phyloP scores from a whole-genome alignment of 2,113 vertebrate species.

The Mustelus asterias region DNA sequence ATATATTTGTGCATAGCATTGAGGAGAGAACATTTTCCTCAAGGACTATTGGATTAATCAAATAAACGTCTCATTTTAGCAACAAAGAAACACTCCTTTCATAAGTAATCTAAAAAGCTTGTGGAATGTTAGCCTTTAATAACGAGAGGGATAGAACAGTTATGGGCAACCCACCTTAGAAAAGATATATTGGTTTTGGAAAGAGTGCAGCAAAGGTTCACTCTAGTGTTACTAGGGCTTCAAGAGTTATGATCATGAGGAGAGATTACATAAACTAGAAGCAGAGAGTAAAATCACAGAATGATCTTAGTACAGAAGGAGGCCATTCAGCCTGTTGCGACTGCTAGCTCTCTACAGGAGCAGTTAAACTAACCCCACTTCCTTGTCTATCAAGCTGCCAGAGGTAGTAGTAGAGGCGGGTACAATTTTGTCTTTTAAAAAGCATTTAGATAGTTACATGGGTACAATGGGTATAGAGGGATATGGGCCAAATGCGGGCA shows the following conservation, averaged over 20 bases:
- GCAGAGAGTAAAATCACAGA: neutral
- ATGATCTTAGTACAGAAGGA: neutral
- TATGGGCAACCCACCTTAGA: neutral
- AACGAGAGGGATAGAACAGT: neutral
- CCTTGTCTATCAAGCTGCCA: neutral
- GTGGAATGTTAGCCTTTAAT: neutral
- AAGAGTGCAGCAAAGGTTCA: neutral
- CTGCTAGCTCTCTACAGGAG: too few species aligned
- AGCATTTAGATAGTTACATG: too few species aligned
- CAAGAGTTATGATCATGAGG: neutral
- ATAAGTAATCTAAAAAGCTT: neutral
- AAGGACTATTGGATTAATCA: neutral
- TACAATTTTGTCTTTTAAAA: too few species aligned
- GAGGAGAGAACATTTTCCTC: conserved; percentile 2
- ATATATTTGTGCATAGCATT: neutral
- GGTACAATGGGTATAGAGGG: too few species aligned
- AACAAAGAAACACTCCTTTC: neutral
- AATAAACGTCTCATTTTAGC: neutral
- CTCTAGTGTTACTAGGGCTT: neutral
- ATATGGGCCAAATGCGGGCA: too few species aligned
- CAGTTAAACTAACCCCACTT: neutral
- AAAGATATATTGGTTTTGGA: neutral
- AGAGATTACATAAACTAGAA: neutral
- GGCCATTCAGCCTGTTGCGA: neutral
- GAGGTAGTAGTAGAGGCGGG: too few species aligned